Conservation (phyloP, 2,113 vertebrate species). For the Atlantisia rogersi region DNA sequence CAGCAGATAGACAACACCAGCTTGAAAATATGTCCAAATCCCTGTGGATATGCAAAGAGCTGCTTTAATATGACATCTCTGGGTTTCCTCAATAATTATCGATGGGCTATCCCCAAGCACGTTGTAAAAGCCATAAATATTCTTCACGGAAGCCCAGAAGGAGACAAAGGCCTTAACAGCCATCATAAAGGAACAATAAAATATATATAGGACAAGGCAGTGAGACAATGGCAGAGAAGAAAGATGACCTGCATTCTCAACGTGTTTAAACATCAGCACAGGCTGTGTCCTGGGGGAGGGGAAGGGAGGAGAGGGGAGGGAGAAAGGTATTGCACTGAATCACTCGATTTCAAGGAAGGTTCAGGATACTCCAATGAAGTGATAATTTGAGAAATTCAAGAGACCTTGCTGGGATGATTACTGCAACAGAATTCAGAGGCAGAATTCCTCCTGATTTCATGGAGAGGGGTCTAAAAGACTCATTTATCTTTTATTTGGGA, state of each 20-base stretch:
- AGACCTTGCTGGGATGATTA: neutral
- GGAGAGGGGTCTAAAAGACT: neutral
- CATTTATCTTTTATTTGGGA: neutral
- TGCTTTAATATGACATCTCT: conserved; percentile 37
- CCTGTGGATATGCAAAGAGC: conserved; percentile 33
- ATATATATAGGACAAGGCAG: conserved; percentile 31
- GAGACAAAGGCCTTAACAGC: conserved; percentile 45
- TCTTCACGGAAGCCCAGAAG: conserved; percentile 45
- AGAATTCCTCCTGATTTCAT: neutral
- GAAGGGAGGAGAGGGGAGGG: neutral
- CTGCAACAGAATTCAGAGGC: neutral
- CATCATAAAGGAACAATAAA: conserved; percentile 56
- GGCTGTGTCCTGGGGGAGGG: neutral
- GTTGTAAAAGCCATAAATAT: conserved; percentile 49
- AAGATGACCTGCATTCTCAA: conserved; percentile 35
- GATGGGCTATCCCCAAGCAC: neutral
- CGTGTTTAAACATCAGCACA: conserved; percentile 17
- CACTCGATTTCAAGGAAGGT: neutral
- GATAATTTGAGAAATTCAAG: neutral
- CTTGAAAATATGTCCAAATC: neutral
- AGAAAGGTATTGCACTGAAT: neutral
- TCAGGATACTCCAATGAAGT: neutral
- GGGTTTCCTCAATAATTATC: conserved; percentile 52
- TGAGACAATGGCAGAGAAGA: conserved; percentile 35
- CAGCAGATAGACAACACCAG: conserved; percentile 29